These are phyloP conservation scores for Bombus superbus DNA, from an alignment of 1,140 invertebrate genomes.

Conservation along the genomic window DNA sequence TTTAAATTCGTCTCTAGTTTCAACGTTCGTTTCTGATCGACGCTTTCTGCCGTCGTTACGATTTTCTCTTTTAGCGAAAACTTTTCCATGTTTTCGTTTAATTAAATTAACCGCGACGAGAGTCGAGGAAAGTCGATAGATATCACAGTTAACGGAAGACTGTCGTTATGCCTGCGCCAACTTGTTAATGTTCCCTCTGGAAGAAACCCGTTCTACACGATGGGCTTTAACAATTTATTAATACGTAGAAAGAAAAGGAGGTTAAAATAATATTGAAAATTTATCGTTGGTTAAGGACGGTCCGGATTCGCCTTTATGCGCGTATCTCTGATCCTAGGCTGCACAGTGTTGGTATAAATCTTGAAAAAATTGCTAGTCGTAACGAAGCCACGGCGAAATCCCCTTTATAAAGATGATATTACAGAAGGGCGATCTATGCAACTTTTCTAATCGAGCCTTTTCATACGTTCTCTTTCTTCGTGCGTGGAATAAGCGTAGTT, in stretches of 20 bases:
- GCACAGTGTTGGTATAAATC: neutral
- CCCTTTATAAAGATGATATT: constrained; percentile 32
- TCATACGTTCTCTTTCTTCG: constrained; percentile 43
- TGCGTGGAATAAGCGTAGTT: constrained; percentile 47
- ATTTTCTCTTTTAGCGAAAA: neutral
- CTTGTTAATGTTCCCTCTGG: neutral
- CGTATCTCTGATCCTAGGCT: neutral
- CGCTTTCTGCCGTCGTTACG: neutral
- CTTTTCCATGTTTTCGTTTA: neutral
- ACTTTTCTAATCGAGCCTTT: constrained; percentile 45
- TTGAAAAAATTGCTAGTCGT: neutral
- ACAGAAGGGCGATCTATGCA: neutral
- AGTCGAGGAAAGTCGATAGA: neutral
- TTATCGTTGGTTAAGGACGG: too few species aligned
- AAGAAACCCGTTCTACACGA: neutral
- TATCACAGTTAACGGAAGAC: neutral
- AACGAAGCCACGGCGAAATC: neutral
- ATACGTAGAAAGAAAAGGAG: neutral
- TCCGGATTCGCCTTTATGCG: neutral
- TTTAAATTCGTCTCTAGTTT: neutral
- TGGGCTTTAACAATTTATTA: neutral
- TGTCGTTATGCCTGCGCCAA: neutral
- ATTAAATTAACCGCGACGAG: neutral
- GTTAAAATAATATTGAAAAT: neutral
- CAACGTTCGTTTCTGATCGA: too few species aligned